phyloP scores from a whole-genome alignment of 2,113 vertebrate genomes.

The Callopanchax toddi region DNA sequence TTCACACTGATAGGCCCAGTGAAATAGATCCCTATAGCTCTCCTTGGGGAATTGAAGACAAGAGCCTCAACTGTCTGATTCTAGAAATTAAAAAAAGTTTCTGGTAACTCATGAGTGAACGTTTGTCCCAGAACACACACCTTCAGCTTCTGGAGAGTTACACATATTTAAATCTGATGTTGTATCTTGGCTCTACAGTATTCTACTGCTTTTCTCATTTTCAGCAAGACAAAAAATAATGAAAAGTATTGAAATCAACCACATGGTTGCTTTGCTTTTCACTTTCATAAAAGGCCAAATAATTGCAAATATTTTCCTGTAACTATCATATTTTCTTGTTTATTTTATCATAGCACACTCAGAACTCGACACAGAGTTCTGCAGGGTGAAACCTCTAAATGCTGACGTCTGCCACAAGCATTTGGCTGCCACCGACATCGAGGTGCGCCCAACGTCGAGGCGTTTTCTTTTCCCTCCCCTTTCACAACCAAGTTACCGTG shows the following conservation, averaged over 20 bases:
- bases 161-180: too few species aligned
- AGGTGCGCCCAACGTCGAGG: slow-evolving; percentile 49
- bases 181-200: too few species aligned
- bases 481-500: slow-evolving; percentile 55
- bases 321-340: neutral
- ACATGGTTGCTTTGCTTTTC: too few species aligned
- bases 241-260: too few species aligned
- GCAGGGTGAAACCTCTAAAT: neutral
- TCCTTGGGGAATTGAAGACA: slow-evolving; percentile 61
- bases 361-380: slow-evolving; percentile 5
- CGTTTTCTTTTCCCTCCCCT: neutral
- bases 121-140: slow-evolving; percentile 12
- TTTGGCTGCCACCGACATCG: slow-evolving; percentile 39
- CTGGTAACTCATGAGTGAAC: slow-evolving; percentile 34
- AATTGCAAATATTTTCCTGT: too few species aligned
- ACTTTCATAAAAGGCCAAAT: too few species aligned
- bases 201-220: too few species aligned
- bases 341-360: neutral
- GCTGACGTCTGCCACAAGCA: slow-evolving; percentile 59
- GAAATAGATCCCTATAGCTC: slow-evolving; percentile 52
- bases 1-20: slow-evolving; percentile 49
- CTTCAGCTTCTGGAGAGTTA: neutral
- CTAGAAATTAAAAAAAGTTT: slow-evolving; percentile 24
- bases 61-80: slow-evolving; percentile 49
- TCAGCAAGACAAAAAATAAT: too few species aligned